Conservation (phyloP, 2,888 invertebrate genomes). For the Leptinotarsa haldemani region DNA sequence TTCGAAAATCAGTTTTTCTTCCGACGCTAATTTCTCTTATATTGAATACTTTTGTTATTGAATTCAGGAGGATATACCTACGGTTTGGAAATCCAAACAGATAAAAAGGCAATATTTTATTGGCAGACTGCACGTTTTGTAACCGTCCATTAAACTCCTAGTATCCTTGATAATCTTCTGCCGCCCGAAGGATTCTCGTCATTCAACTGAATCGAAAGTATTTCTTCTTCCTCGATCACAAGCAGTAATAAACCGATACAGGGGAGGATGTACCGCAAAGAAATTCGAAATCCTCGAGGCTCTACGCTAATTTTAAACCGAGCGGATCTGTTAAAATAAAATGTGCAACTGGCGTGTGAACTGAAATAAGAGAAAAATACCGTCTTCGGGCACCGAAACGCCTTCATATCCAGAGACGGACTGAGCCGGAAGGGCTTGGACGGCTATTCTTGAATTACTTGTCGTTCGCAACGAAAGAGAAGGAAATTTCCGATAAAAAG, state of each 20-base stretch:
- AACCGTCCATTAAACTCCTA: neutral
- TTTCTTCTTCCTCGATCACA: constrained; percentile 17
- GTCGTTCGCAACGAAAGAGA: too few species aligned
- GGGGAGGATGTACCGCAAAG: constrained; percentile 7
- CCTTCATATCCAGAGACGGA: neutral
- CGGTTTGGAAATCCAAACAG: neutral
- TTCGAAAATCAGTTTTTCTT: too few species aligned
- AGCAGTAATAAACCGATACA: constrained; percentile 8
- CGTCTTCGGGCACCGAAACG: constrained; percentile 3
- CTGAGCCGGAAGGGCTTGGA: too few species aligned
- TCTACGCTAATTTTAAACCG: constrained; percentile 14
- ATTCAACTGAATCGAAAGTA: constrained; percentile 20
- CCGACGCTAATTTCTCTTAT: too few species aligned
- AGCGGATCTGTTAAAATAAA: constrained; percentile 12
- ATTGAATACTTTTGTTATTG: too few species aligned
- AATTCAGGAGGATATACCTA: too few species aligned
- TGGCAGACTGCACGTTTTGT: neutral
- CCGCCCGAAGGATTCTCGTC: constrained; percentile 5
- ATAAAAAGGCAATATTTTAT: neutral
- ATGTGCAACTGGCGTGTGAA: constrained; percentile 17
- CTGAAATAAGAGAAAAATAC: constrained; percentile 14
- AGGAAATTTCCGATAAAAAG: too few species aligned
- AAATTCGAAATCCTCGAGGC: constrained; percentile 13
- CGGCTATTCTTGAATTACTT: too few species aligned
- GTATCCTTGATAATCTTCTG: constrained; percentile 14